phyloP scores from a whole-genome alignment of 35 echinoderm and acorn worm genomes.

The Apostichopus parvimensis region DNA sequence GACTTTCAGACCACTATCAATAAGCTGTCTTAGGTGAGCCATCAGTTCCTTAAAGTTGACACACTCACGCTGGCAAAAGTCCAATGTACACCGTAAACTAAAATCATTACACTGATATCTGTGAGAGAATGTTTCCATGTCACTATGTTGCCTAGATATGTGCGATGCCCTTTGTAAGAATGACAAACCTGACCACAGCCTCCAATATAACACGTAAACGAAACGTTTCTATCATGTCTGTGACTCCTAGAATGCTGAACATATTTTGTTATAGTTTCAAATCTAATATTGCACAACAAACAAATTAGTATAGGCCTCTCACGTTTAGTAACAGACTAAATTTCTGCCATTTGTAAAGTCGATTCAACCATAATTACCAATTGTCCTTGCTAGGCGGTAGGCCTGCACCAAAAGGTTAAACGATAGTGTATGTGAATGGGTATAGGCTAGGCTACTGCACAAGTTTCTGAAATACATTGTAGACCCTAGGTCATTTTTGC shows the following conservation, averaged over 20 bases:
- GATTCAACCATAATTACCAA: no score
- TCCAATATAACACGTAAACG: neutral
- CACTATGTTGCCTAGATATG: neutral
- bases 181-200: neutral
- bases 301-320: neutral
- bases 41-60: neutral
- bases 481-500: no score
- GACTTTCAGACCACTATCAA: neutral
- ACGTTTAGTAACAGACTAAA: neutral
- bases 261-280: neutral
- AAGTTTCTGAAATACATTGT: no score
- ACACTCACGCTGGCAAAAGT: neutral
- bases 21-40: neutral
- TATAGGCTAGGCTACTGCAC: no score
- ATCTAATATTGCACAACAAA: neutral
- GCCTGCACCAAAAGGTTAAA: no score
- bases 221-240: slow-evolving; percentile 2
- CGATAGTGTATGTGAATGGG: no score
- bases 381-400: no score
- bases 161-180: neutral
- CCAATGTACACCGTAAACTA: neutral
- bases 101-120: neutral
- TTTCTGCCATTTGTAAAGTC: no score
- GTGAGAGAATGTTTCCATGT: neutral
- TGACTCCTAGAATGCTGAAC: slow-evolving; percentile 1